phyloP scores from a whole-genome alignment of 1,140 invertebrate genomes.

The Schmidtea mediterranea region DNA sequence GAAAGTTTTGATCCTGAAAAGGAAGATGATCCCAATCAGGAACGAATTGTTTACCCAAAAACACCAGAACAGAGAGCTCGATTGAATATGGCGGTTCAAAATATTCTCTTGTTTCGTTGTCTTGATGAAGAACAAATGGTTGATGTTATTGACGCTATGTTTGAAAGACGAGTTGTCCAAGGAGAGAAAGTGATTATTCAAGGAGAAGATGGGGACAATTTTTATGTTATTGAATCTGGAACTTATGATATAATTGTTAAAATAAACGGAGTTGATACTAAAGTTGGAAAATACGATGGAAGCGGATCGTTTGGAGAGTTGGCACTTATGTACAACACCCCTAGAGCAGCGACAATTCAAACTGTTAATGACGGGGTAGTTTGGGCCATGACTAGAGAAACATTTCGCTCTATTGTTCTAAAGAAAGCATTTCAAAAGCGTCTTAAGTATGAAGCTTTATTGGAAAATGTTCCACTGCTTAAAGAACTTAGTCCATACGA shows the following conservation, averaged over 20 bases:
- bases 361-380: constrained; percentile 45
- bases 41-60: constrained; percentile 29
- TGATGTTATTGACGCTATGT: constrained; percentile 83
- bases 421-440: constrained; percentile 5
- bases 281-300: constrained; percentile 30
- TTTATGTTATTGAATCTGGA: constrained; percentile 61
- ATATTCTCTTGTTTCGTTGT: constrained; percentile 69
- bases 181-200: constrained; percentile 73
- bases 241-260: neutral
- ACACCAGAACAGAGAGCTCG: constrained; percentile 63
- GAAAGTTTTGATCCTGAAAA: constrained; percentile 7
- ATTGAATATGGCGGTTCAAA: constrained; percentile 59
- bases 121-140: constrained; percentile 51
- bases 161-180: constrained; percentile 44
- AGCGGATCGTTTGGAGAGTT: constrained; percentile 69
- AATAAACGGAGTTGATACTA: neutral
- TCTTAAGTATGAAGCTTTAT: neutral
- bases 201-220: constrained; percentile 86
- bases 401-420: constrained; percentile 46
- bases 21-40: constrained; percentile 1
- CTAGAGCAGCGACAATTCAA: constrained; percentile 47
- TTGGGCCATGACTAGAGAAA: constrained; percentile 55
- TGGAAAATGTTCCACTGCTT: constrained; percentile 4
- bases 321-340: constrained; percentile 77
- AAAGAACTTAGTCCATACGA: constrained; percentile 3